A percentile compares a stretch with the other conserved stretches of the same genome.
Evolutionary conservation across 2,888 invertebrate species (phyloP).

Genomic region (Seladonia tumulorum): DNA sequence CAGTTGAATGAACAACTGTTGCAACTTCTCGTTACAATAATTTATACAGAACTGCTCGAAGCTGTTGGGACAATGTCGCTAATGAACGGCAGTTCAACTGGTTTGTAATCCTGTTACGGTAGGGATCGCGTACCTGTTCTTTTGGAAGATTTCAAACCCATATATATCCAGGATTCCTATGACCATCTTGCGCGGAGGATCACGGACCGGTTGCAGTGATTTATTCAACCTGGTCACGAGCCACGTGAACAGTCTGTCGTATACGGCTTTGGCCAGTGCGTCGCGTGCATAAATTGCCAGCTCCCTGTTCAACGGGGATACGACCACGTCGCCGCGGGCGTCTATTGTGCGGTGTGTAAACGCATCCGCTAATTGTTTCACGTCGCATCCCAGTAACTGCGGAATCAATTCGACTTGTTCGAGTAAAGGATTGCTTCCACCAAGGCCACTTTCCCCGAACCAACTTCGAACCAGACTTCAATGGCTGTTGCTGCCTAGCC

Average conservation of each 20-base stretch:
- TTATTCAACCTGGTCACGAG: constrained; percentile 92
- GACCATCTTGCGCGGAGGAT: constrained; percentile 87
- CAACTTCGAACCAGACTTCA: not conserved
- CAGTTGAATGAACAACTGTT: constrained; percentile 96
- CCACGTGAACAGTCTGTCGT: constrained; percentile 96
- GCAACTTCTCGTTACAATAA: constrained; percentile 97
- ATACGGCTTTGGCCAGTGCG: constrained; percentile 95
- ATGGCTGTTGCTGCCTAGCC: not conserved
- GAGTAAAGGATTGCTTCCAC: not conserved
- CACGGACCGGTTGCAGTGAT: constrained; percentile 87
- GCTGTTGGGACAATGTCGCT: constrained; percentile 83
- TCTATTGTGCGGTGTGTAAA: constrained; percentile 94
- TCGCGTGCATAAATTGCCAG: constrained; percentile 94
- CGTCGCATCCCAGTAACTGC: constrained; percentile 91
- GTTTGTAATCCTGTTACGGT: not conserved
- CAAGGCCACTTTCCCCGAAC: constrained; percentile 21
- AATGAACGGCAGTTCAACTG: not conserved
- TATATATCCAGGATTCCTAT: constrained; percentile 97
- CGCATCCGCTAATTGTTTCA: constrained; percentile 88
- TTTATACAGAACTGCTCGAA: constrained; percentile 98
- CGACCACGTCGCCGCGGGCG: constrained; percentile 93
- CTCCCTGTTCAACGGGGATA: constrained; percentile 92
- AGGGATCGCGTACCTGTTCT: constrained; percentile 88
- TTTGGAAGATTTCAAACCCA: constrained; percentile 96
- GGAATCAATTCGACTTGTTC: constrained; percentile 18